phyloP scores from a whole-genome alignment of 2,113 vertebrate genomes.

The Larimichthys crocea region DNA sequence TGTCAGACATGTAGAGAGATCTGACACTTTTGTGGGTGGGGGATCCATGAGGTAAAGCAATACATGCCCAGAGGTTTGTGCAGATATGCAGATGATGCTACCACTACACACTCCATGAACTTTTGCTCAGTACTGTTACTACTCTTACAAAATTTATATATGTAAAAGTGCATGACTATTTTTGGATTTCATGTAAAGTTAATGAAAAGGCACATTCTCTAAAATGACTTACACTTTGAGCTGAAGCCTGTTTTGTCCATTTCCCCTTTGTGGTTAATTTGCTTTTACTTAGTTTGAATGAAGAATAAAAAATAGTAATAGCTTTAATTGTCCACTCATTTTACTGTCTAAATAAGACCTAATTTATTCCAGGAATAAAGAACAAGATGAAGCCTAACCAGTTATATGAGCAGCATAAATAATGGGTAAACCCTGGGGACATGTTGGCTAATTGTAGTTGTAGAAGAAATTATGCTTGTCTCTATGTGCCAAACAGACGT shows the following conservation, averaged over 20 bases:
- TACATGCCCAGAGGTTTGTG: not conserved
- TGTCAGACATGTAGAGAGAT: slow-evolving; percentile 1
- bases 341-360: too few species aligned
- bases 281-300: not conserved
- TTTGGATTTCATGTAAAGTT: slow-evolving; percentile 47
- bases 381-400: not conserved
- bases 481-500: slow-evolving; percentile 20
- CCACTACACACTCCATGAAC: slow-evolving; percentile 3
- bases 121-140: slow-evolving; percentile 1
- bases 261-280: not conserved
- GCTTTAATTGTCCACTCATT: not conserved
- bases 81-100: slow-evolving; percentile 3
- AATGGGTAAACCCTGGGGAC: not conserved
- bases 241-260: not conserved
- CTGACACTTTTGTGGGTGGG: not conserved
- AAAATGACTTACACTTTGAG: not conserved
- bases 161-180: slow-evolving; percentile 32
- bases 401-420: slow-evolving; percentile 28
- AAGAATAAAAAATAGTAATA: not conserved
- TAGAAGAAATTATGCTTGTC: slow-evolving; percentile 19
- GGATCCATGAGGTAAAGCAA: not conserved
- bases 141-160: slow-evolving; percentile 11
- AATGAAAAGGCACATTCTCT: slow-evolving; percentile 42
- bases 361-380: slow-evolving; percentile 4
- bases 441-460: slow-evolving; percentile 8